A percentile compares a stretch with the other conserved stretches of the same genome.
Conservation (phyloP, 2,113 vertebrate genomes). For the Capricornis sumatraensis region DNA sequence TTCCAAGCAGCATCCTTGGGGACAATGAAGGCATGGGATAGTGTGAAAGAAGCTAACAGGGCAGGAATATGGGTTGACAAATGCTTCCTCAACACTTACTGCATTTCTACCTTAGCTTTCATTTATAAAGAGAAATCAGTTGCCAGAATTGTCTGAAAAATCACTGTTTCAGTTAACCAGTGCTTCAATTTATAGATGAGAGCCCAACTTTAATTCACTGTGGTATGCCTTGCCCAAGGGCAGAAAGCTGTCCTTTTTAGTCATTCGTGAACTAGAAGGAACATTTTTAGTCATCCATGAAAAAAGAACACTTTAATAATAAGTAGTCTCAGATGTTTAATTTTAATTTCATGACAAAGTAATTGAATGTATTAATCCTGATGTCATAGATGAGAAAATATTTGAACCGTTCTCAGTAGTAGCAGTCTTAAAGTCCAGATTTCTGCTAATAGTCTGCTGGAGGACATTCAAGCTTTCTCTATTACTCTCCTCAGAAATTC, state of each 20-base stretch:
- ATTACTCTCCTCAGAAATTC: not conserved
- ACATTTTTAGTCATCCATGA: not conserved
- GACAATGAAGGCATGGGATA: not conserved
- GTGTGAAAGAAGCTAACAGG: not conserved
- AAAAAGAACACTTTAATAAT: not conserved
- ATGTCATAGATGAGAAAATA: not conserved
- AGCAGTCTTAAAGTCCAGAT: not conserved
- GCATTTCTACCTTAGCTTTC: not conserved
- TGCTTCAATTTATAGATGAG: not conserved
- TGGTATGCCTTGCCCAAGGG: not conserved
- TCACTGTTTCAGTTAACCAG: not conserved
- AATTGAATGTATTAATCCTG: not conserved
- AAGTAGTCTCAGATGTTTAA: not conserved
- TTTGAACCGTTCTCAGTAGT: not conserved
- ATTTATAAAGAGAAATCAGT: not conserved
- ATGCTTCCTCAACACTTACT: not conserved
- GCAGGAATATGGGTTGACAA: not conserved
- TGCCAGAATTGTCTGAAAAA: not conserved
- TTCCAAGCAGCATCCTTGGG: not conserved
- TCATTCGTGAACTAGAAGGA: not conserved
- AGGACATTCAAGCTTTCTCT: not conserved
- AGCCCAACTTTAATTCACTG: not conserved
- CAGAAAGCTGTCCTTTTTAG: not conserved
- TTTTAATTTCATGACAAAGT: not conserved
- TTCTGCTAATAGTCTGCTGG: not conserved